Evolutionary conservation across 2,113 vertebrate species (phyloP), one percentile per base, ranked within the genome.

Genomic region (Prochilodus magdalenae): DNA sequence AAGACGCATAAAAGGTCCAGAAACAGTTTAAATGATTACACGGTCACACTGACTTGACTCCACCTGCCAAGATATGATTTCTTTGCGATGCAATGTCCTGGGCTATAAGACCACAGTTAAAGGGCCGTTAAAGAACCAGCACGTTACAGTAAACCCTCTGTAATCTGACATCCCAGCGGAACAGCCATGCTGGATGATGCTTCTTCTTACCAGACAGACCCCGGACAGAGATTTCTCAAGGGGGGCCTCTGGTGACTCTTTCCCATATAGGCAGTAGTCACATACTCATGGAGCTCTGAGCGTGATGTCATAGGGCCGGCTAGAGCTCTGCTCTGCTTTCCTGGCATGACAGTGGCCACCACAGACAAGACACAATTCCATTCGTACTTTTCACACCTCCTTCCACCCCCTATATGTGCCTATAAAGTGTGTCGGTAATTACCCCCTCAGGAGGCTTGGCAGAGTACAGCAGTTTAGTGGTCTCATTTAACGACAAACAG

Each of bases 391-490:
- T 85, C 80, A 84, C 83, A 65, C 84, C 81, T 82, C 59, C 77
- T 79, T 82, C 72, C 83, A 78, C 87, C 76, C 49, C 73, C 47
- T 40, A n/a, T 24, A 69, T 84, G 83, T 78, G 62, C 60, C 71
- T 84, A 83, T 89, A 90, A 90, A 89, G 81, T 60, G 84, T 87
- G 87, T 88, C 87, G 90, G 83, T 88, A 93, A 91, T 90, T 87
- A 91, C 82, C 63, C 44, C 71, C 87, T 88, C 29, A 83, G 49
- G 18, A 76, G 87, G 89, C 88, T 75, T 85, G 90, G 90, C 89
- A 92, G 62, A 89, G 82, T 87, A 86, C 80, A 83, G 90, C 86
- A 88, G 86, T 90, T 94, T 92, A 92, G 91, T 75, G 91, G 91
- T 90, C 91, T 93, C 90, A 91, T 93, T 77, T 93, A 93, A 90